phyloP scores from a whole-genome alignment of 2,797 vertebrate genomes.

The Fistularia tabacaria region DNA sequence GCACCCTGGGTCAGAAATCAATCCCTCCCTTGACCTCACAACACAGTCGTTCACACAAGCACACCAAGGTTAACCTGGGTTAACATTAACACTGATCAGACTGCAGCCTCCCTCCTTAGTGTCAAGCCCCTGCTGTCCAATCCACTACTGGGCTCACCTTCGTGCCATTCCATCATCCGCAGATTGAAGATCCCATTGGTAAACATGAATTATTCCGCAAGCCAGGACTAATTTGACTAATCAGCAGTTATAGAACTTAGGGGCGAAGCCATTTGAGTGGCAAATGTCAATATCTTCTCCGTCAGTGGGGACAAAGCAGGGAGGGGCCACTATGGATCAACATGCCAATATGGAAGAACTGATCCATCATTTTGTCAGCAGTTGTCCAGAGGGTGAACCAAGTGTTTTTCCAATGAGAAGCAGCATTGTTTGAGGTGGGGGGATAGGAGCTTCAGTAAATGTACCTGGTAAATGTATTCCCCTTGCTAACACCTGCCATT shows the following conservation, averaged over 20 bases:
- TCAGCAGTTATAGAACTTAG: constrained; percentile 80
- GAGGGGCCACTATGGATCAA: constrained; percentile 79
- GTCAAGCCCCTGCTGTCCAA: constrained; percentile 64
- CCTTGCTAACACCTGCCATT: constrained; percentile 72
- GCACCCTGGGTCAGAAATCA: constrained; percentile 25
- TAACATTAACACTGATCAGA: constrained; percentile 76
- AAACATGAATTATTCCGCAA: constrained; percentile 85
- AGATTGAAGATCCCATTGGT: constrained; percentile 74
- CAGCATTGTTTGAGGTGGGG: constrained; percentile 15
- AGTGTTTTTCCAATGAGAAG: constrained; percentile 79
- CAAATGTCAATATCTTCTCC: constrained; percentile 91
- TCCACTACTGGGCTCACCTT: constrained; percentile 59
- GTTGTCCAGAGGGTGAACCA: constrained; percentile 65
- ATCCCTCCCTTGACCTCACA: constrained; percentile 23
- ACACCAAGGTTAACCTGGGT: constrained; percentile 72
- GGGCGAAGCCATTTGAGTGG: constrained; percentile 79
- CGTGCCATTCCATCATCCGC: constrained; percentile 64
- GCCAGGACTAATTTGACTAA: constrained; percentile 84
- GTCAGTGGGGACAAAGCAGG: constrained; percentile 39
- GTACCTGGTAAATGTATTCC: too few relatives aligned
- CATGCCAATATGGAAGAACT: constrained; percentile 82
- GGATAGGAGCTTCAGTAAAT: constrained; percentile 52
- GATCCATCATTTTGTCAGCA: constrained; percentile 91
- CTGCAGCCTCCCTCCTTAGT: constrained; percentile 37
- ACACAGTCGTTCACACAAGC: constrained; percentile 23